Base-by-base conservation (phyloP, 2,797 vertebrate genomes). In the Poecile montanus region DNA sequence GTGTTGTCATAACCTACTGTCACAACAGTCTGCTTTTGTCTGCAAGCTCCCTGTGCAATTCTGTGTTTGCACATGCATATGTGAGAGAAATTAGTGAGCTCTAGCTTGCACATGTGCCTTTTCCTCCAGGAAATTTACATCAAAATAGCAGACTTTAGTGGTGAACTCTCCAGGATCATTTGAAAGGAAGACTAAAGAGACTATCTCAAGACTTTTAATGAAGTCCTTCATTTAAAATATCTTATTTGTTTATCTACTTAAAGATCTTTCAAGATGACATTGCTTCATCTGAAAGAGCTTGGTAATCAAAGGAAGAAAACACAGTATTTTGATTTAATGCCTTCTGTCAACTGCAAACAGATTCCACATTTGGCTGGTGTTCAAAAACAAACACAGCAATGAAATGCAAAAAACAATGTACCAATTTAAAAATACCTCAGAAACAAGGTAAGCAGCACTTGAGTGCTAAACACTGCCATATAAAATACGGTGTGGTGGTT, bases 41-140 rank as follows among this genome's bases (percentile, higher is more conserved):
- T 66, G 34, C 15, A 15, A 58, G 16, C 13, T 80, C 38, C 27
- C 54, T 51, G 27, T 53, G 61, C 13, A 47, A 11, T 16, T 38
- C 14, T 0, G 4, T 40, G 13, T 51, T 85, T 76, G 50, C 48
- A 70, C 13, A 5, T 5, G 12, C 0, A 1, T 4, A 8, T 0
- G 0, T 26, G 47, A 75, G 30, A 71, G 40, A 61, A 75, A 38
- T 15, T 7, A 25, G 68, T 25, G n/a, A 54, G 34, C 50, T 75
- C 2, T 1, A 51, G 68, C 22, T 58, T 61, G 42, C 36, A 47
- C 6, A 0, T 47, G 68, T 62, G 27, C 30, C 48, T 50, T 78
- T 36, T 26, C 94, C 62, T 94, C 40, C 79, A 56, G 66, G 40
- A n/a, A 79, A 32, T 75, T 87, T 51, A 62, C 12, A 38, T 38